These are phyloP conservation scores for Anolis carolinensis DNA, from an alignment of 2,113 vertebrate species.

Conservation along the genomic window DNA sequence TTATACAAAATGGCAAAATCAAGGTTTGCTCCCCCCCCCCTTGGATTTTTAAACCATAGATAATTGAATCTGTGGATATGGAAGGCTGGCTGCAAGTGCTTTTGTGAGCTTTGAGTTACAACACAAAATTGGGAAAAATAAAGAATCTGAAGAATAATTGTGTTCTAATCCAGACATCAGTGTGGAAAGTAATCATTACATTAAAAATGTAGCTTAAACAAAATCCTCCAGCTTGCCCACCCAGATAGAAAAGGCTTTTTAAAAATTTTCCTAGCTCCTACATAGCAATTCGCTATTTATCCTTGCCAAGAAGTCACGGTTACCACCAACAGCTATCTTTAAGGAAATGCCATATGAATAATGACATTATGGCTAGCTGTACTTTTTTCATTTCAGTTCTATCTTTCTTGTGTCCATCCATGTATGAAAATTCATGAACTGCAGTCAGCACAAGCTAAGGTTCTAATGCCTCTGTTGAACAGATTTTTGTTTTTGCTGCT, in stretches of 20 bases:
- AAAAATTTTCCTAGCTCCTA: neutral
- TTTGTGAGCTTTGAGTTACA: too few relatives aligned
- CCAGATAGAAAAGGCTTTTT: neutral
- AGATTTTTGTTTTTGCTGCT: neutral
- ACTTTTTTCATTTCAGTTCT: neutral
- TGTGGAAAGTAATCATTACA: neutral
- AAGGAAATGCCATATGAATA: neutral
- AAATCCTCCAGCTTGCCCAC: neutral
- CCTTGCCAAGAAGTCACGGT: neutral
- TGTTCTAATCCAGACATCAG: too few relatives aligned
- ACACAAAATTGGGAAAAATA: too few relatives aligned
- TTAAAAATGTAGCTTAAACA: neutral
- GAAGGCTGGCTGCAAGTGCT: neutral
- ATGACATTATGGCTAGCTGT: neutral
- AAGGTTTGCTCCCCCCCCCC: too few relatives aligned
- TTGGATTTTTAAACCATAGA: too few relatives aligned
- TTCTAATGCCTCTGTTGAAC: neutral
- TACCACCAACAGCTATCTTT: neutral
- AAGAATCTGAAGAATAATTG: neutral
- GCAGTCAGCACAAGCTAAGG: neutral
- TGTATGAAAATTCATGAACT: neutral
- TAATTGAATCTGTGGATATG: too few relatives aligned
- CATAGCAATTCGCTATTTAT: neutral
- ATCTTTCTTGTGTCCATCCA: neutral
- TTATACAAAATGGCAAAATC: too few relatives aligned